A percentile compares a stretch with the other conserved stretches of the same genome.
Conservation (phyloP, 2,113 vertebrate species). For the Syngnathus typhle region DNA sequence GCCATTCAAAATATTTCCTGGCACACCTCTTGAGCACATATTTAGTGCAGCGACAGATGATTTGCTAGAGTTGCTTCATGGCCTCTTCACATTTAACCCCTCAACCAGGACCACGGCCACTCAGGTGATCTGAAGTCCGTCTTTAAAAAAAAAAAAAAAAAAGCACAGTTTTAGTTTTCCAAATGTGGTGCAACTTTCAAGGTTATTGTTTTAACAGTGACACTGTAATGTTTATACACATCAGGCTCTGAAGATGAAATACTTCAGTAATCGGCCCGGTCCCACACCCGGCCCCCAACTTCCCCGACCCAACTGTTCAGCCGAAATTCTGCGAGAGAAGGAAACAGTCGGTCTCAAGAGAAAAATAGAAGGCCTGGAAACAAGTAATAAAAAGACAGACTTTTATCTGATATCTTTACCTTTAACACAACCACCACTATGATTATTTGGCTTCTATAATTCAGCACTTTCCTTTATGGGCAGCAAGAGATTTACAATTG, state of each 20-base stretch:
- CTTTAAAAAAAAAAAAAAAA: neutral
- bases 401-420: neutral
- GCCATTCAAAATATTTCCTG: conserved; percentile 90
- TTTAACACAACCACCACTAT: neutral
- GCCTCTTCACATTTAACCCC: conserved; percentile 89
- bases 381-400: conserved; percentile 47
- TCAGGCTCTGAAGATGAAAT: conserved; percentile 86
- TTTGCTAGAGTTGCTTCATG: conserved; percentile 83
- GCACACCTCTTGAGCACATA: conserved; percentile 89
- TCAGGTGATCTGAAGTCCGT: conserved; percentile 71
- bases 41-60: conserved; percentile 95
- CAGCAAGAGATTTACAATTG: neutral
- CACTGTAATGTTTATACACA: neutral
- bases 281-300: conserved; percentile 86
- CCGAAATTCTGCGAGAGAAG: conserved; percentile 83
- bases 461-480: neutral
- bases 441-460: neutral
- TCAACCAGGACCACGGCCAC: conserved; percentile 81
- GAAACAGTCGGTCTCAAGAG: conserved; percentile 79
- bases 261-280: conserved; percentile 89
- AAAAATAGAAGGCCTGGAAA: conserved; percentile 80
- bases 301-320: conserved; percentile 84
- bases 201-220: neutral
- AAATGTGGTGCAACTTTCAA: neutral
- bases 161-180: neutral